Evolutionary conservation across 2,888 invertebrate genomes (phyloP).

Genomic region (Drosophila silvestris): DNA sequence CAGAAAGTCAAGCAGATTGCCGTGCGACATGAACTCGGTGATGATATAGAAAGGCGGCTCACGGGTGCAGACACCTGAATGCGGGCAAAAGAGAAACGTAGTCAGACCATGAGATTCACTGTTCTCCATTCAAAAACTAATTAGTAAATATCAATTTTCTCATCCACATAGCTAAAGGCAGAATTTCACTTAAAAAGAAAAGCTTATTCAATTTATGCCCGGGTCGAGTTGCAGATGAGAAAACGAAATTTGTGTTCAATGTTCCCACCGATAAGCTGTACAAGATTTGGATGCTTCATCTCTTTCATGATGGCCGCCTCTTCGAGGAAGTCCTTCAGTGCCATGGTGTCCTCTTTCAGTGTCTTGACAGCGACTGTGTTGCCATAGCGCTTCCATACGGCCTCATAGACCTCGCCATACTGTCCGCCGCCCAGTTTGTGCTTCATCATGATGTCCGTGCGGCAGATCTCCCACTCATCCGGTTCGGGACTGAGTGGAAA

Average conservation of each 20-base stretch:
- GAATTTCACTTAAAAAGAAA: background rate
- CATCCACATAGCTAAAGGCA: background rate
- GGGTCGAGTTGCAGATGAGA: background rate
- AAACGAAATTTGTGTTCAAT: slow-evolving; percentile 39
- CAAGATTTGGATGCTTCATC: slow-evolving; percentile 99
- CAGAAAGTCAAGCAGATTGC: slow-evolving; percentile 98
- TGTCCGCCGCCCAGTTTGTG: slow-evolving; percentile 98
- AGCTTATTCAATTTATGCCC: background rate
- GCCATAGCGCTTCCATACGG: slow-evolving; percentile 97
- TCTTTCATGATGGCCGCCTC: slow-evolving; percentile 99
- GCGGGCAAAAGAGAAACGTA: background rate
- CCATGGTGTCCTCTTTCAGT: slow-evolving; percentile 99
- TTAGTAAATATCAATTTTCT: slow-evolving; percentile 6
- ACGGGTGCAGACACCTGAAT: slow-evolving; percentile 95
- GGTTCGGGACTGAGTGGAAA: slow-evolving; percentile 97
- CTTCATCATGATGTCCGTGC: slow-evolving; percentile 99
- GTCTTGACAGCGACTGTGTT: slow-evolving; percentile 99
- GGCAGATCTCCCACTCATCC: slow-evolving; percentile 99
- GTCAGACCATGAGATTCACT: background rate
- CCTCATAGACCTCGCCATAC: slow-evolving; percentile 98
- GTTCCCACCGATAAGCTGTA: slow-evolving; percentile 93
- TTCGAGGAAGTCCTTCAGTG: slow-evolving; percentile 98
- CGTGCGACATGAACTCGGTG: slow-evolving; percentile 99
- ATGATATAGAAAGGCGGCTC: slow-evolving; percentile 99
- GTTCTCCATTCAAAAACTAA: background rate